Conservation (phyloP, 2,113 vertebrate genomes). For the Pimephales promelas region DNA sequence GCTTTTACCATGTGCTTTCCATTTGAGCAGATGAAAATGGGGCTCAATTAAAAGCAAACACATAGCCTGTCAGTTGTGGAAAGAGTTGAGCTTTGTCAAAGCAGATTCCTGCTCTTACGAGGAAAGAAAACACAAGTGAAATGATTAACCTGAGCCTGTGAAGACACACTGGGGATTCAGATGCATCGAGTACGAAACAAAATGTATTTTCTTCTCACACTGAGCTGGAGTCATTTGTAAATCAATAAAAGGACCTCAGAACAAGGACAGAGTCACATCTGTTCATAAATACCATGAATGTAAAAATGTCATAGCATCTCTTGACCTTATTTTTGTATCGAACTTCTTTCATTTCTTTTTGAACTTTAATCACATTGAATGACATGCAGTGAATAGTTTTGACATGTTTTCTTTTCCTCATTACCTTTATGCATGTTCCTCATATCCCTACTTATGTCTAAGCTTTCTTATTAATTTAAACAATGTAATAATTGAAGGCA, state of each 20-base stretch:
- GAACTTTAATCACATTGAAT: background rate
- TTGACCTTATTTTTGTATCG: background rate
- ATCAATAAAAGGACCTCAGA: background rate
- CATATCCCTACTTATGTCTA: background rate
- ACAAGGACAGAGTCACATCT: conserved; percentile 29
- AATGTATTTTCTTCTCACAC: background rate
- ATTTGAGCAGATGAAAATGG: conserved; percentile 78
- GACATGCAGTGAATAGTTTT: background rate
- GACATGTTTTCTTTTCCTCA: background rate
- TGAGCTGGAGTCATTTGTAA: background rate
- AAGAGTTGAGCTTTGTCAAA: conserved; percentile 73
- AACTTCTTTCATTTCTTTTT: background rate
- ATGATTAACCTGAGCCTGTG: background rate
- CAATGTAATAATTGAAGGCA: too few species aligned
- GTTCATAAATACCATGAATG: background rate
- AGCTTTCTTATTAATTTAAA: background rate
- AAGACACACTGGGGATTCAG: conserved; percentile 14
- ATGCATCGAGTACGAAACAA: background rate
- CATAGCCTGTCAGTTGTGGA: conserved; percentile 75
- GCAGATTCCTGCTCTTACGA: conserved; percentile 49
- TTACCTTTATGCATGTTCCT: background rate
- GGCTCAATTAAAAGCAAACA: conserved; percentile 79
- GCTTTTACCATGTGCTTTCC: conserved; percentile 77
- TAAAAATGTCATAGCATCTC: background rate
- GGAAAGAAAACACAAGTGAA: conserved; percentile 25